These are phyloP conservation scores for Arrhamphus sclerolepis DNA, from an alignment of 2,797 vertebrate species.

Conservation along the genomic window DNA sequence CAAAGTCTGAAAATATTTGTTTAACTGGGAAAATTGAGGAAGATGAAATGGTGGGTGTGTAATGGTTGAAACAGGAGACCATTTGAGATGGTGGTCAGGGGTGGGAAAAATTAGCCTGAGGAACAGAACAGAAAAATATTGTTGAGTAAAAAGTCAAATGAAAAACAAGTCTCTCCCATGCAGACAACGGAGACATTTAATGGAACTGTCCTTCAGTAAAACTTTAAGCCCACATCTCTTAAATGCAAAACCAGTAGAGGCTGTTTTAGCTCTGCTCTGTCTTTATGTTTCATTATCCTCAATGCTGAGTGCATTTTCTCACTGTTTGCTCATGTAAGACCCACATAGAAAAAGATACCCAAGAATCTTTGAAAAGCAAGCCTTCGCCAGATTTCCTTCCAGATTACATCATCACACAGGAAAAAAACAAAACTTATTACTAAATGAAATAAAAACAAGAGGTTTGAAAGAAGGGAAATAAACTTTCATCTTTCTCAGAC, in stretches of 20 bases:
- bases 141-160: constrained; percentile 15
- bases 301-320: not conserved
- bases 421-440: no score
- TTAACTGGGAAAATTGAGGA: constrained; percentile 45
- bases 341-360: constrained; percentile 1
- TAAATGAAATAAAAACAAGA: no score
- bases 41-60: constrained; percentile 21
- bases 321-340: constrained; percentile 2
- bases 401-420: no score
- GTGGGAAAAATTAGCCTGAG: constrained; percentile 20
- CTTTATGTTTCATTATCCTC: not conserved
- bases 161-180: no score
- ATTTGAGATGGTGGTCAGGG: constrained; percentile 13
- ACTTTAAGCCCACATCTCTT: constrained; percentile 10
- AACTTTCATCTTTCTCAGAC: no score
- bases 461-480: no score
- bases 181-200: not conserved
- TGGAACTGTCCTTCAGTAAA: constrained; percentile 19
- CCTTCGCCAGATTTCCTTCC: not conserved
- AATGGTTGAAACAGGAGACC: constrained; percentile 50
- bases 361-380: not conserved
- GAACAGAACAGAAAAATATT: constrained; percentile 27
- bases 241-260: no score
- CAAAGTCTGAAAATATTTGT: constrained; percentile 74
- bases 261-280: no score